phyloP scores from a whole-genome alignment of 2,888 invertebrate species.

The Lepidonotus clava region DNA sequence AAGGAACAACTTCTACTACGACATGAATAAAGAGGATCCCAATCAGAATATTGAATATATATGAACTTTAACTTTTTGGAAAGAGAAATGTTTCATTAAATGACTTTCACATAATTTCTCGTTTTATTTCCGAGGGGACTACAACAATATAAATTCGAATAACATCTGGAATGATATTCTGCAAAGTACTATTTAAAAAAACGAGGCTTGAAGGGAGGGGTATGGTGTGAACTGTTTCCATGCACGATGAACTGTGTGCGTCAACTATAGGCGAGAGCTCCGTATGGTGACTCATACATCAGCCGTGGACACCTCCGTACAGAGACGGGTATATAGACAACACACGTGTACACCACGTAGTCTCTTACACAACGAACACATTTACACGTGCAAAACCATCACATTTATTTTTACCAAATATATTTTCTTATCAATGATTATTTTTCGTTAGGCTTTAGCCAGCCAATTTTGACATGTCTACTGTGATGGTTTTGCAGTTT shows the following conservation, averaged over 20 bases:
- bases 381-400: constrained; percentile 5
- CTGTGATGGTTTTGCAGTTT: not conserved
- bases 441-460: not conserved
- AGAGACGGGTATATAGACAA: not conserved
- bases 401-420: not conserved
- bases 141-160: not conserved
- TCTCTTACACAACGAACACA: not conserved
- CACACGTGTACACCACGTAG: not conserved
- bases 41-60: too few species aligned
- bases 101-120: not conserved
- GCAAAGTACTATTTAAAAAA: not conserved
- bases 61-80: too few species aligned
- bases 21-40: too few species aligned
- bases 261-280: not conserved
- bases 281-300: not conserved
- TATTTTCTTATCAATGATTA: not conserved
- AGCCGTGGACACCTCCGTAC: not conserved
- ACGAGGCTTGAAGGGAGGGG: not conserved
- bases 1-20: too few species aligned
- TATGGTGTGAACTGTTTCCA: not conserved
- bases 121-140: not conserved
- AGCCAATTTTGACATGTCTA: not conserved
- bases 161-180: not conserved
- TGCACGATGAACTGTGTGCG: not conserved
- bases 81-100: too few species aligned